A percentile compares a stretch with the other conserved stretches of the same genome.
These are phyloP conservation scores for Psittacula derbiana DNA, from an alignment of 2,797 vertebrate species.

Conservation along the genomic window DNA sequence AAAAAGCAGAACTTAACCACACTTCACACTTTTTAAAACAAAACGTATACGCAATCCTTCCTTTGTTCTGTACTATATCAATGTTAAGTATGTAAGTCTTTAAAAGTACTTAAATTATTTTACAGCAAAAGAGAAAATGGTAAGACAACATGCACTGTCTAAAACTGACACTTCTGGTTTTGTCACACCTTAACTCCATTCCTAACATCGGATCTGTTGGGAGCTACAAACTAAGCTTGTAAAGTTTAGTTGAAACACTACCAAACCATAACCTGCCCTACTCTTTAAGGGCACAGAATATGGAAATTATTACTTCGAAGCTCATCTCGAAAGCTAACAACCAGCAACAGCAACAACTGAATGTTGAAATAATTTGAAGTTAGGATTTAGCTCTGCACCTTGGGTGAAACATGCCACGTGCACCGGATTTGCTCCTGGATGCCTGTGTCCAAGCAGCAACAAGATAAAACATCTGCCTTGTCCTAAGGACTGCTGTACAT, in stretches of 20 bases:
- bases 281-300: neutral
- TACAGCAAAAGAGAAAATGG: neutral
- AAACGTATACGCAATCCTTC: neutral
- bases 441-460: neutral
- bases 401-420: neutral
- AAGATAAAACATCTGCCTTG: neutral
- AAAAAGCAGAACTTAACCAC: neutral
- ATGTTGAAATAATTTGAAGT: neutral
- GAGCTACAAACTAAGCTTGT: neutral
- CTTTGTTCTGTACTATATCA: neutral
- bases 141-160: neutral
- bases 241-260: neutral
- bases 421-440: neutral
- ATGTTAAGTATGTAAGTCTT: neutral
- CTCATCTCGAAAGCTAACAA: neutral
- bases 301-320: neutral
- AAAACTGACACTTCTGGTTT: neutral
- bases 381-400: neutral
- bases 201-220: neutral
- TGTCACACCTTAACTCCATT: neutral
- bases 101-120: neutral
- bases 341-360: neutral
- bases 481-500: neutral
- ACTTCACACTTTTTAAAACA: neutral
- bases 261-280: neutral